These are phyloP conservation scores for Oophaga pumilio DNA, from an alignment of 2,113 vertebrate genomes.

Conservation along the genomic window DNA sequence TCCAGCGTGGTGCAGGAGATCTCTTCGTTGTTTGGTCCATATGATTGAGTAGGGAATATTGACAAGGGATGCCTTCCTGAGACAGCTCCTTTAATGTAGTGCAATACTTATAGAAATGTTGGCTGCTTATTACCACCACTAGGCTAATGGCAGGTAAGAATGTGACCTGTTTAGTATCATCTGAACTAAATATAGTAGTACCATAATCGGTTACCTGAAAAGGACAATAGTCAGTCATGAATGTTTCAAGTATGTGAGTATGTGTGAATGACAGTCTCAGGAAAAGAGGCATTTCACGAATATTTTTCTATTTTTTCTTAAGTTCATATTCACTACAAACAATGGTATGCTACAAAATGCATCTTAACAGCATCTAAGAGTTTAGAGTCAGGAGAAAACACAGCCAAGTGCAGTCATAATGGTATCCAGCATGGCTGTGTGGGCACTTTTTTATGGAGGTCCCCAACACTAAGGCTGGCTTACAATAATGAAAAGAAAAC, in stretches of 20 bases:
- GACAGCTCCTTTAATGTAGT: no score
- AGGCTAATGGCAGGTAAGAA: no score
- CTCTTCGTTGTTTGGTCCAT: no score
- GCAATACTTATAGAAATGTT: no score
- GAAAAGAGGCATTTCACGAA: background rate
- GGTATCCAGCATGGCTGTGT: background rate
- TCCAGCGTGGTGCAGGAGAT: no score
- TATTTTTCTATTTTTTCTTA: background rate
- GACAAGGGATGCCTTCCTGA: no score
- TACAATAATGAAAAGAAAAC: conserved; percentile 3
- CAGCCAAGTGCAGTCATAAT: background rate
- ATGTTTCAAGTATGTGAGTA: background rate
- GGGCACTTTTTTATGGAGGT: background rate
- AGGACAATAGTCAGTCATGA: background rate
- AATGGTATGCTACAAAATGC: background rate
- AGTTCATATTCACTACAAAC: background rate
- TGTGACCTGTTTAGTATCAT: no score
- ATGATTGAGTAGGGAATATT: no score
- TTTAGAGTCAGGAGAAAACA: background rate
- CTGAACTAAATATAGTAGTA: no score
- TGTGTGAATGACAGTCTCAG: background rate
- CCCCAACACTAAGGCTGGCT: background rate
- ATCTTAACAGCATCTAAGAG: background rate
- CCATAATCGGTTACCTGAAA: no score
- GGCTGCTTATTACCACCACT: no score